These are phyloP conservation scores for Cataglyphis albicans DNA, from an alignment of 2,888 invertebrate genomes.

Conservation along the genomic window DNA sequence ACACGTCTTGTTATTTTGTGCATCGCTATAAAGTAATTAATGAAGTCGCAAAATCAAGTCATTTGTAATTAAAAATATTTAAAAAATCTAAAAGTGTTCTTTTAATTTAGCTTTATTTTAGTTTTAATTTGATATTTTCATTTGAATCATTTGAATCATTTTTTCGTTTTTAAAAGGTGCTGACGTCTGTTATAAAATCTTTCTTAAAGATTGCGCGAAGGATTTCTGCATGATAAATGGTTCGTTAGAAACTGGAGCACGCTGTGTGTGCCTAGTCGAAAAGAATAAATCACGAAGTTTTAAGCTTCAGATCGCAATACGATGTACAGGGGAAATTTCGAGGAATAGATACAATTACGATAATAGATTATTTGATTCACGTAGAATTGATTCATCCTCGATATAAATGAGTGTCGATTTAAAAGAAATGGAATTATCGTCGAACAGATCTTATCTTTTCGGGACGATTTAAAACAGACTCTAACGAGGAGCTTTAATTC, in stretches of 20 bases:
- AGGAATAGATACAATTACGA: not conserved
- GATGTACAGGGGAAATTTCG: not conserved
- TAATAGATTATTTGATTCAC: conserved; percentile 10
- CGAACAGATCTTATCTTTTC: not conserved
- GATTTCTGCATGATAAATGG: not conserved
- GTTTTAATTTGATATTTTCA: not conserved
- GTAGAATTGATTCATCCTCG: conserved; percentile 9
- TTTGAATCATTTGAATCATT: not conserved
- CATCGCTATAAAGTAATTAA: not conserved
- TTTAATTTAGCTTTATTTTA: not conserved
- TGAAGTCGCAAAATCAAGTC: not conserved
- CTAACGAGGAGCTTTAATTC: conserved; percentile 18
- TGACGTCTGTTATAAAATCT: conserved; percentile 15
- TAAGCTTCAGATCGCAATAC: not conserved
- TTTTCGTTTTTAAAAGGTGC: conserved; percentile 3
- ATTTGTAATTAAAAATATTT: not conserved
- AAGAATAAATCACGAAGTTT: conserved; percentile 10
- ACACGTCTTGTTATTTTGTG: not conserved
- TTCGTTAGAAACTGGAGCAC: not conserved
- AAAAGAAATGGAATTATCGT: not conserved
- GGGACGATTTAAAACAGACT: not conserved
- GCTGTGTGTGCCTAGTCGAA: not conserved
- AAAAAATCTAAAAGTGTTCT: not conserved
- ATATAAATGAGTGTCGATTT: not conserved
- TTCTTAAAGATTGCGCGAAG: not conserved